A percentile compares a stretch with the other conserved stretches of the same genome.
Conservation (phyloP, 2,113 vertebrate species). For the Cercocebus atys region DNA sequence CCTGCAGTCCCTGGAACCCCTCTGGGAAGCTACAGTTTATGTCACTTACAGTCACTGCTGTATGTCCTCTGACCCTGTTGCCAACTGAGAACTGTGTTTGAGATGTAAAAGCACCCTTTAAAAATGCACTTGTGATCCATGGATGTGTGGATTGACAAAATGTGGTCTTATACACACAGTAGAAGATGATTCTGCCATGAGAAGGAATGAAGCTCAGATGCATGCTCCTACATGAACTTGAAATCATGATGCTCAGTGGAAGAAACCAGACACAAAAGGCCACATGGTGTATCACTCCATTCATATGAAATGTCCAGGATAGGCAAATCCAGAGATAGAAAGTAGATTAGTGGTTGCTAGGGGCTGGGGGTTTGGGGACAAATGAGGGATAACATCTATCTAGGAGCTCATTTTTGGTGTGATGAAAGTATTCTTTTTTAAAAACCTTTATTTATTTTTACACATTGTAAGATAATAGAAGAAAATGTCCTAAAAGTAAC, state of each 20-base stretch:
- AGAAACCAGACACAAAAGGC: neutral
- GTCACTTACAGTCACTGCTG: neutral
- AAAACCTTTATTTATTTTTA: no score
- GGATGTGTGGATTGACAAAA: neutral
- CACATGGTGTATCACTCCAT: neutral
- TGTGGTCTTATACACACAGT: neutral
- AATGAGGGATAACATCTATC: rapidly evolving
- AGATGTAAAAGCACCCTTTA: neutral
- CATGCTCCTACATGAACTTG: neutral
- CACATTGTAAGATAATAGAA: no score
- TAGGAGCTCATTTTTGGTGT: neutral
- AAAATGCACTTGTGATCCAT: neutral
- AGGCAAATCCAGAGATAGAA: neutral
- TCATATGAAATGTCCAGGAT: neutral
- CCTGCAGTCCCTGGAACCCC: neutral
- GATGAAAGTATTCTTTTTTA: neutral
- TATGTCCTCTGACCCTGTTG: neutral
- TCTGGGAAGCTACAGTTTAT: neutral
- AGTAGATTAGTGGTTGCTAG: rapidly evolving
- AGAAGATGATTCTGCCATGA: neutral
- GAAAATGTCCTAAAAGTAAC: neutral
- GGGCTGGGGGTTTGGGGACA: neutral
- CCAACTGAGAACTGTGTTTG: neutral
- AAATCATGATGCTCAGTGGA: neutral
- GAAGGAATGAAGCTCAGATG: neutral